Evolutionary conservation across 2,113 vertebrate species (phyloP).

Genomic region (Pongo pygmaeus): DNA sequence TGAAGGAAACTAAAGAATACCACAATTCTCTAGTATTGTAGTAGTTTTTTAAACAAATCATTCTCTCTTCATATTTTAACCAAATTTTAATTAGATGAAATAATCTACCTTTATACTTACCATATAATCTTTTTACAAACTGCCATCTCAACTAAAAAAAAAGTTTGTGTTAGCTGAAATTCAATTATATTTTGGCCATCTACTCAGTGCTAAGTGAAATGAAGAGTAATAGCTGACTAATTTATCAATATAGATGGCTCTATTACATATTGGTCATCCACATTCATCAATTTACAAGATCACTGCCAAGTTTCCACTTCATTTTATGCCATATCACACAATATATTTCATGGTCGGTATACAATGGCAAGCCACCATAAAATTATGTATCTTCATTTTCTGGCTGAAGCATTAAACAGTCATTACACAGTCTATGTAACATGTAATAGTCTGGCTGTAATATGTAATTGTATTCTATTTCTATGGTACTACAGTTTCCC

Average conservation of each 20-base stretch:
- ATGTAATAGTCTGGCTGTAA: not conserved
- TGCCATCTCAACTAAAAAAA: slow-evolving; percentile 10
- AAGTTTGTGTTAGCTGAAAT: not conserved
- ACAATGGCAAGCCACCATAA: not conserved
- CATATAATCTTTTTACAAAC: not conserved
- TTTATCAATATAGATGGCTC: not conserved
- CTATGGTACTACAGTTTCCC: not conserved
- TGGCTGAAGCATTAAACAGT: not conserved
- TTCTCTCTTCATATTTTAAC: slow-evolving; percentile 18
- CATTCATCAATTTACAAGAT: not conserved
- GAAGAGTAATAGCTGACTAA: not conserved
- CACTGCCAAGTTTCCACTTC: not conserved
- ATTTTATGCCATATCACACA: not conserved
- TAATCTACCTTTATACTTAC: not conserved
- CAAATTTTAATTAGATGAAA: slow-evolving; percentile 36
- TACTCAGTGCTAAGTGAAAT: slow-evolving; percentile 1
- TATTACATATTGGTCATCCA: not conserved
- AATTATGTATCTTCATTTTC: not conserved
- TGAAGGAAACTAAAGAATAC: not conserved
- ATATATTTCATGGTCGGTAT: not conserved
- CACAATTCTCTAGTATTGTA: not conserved
- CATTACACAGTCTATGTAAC: not conserved
- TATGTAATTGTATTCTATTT: not conserved
- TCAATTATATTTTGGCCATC: slow-evolving; percentile 27
- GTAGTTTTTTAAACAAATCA: slow-evolving; percentile 34